Conservation (phyloP, 2,888 invertebrate genomes). For the Cacoxenus indagator region DNA sequence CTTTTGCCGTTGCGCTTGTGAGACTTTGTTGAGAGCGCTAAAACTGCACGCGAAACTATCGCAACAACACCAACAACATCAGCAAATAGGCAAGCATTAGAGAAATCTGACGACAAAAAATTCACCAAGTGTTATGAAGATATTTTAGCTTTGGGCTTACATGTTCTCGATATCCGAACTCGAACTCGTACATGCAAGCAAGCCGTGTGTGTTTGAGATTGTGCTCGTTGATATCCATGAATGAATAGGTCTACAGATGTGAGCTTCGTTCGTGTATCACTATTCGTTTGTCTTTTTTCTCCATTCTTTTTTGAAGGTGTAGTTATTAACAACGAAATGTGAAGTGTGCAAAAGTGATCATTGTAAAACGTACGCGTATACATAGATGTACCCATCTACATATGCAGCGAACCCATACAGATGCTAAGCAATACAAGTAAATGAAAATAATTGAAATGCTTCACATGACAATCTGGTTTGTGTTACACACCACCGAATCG, state of each 20-base stretch:
- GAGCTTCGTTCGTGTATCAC: background rate
- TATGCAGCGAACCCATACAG: background rate
- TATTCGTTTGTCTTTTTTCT: background rate
- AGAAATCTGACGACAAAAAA: background rate
- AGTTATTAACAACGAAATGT: constrained; percentile 17
- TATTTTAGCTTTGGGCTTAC: background rate
- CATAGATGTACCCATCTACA: background rate
- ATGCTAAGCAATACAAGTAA: background rate
- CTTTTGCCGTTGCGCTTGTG: background rate
- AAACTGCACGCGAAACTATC: background rate
- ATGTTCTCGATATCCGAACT: too few species aligned
- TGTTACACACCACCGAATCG: background rate
- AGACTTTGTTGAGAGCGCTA: too few species aligned
- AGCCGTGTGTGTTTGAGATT: background rate
- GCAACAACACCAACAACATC: background rate
- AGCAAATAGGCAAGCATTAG: background rate
- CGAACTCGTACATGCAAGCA: too few species aligned
- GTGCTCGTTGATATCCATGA: constrained; percentile 11
- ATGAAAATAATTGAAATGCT: constrained; percentile 3
- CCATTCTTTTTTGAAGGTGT: background rate
- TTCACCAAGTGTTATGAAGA: background rate
- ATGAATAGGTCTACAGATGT: constrained; percentile 4
- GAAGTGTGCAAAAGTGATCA: constrained; percentile 14
- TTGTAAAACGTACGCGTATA: constrained; percentile 29
- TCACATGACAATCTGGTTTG: constrained; percentile 22